Evolutionary conservation across 2,888 invertebrate genomes (phyloP).

Genomic region (Bombylius major): DNA sequence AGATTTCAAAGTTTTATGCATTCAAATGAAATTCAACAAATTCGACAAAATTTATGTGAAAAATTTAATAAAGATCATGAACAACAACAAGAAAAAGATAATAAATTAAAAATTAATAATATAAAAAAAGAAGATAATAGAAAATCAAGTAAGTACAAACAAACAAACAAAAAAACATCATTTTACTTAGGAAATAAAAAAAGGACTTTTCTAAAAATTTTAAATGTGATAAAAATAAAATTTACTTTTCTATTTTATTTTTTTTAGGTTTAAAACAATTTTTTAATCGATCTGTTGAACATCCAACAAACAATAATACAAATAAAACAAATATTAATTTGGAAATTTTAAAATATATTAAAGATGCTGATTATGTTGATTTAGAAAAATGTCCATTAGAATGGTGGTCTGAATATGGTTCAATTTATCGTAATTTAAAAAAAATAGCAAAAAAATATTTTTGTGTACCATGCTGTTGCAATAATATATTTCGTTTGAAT

Average conservation of each 20-base stretch:
- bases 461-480: conserved; percentile 21
- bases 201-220: too few relatives aligned
- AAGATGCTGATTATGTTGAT: conserved; percentile 17
- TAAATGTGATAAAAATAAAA: too few relatives aligned
- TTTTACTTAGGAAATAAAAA: too few relatives aligned
- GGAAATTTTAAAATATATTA: conserved; percentile 20
- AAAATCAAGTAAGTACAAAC: conserved; percentile 1
- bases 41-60: not conserved
- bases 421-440: conserved; percentile 18
- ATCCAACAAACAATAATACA: conserved; percentile 3
- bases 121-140: not conserved
- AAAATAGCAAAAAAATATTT: conserved; percentile 21
- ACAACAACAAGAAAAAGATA: not conserved
- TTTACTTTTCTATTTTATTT: not conserved
- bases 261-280: conserved; percentile 20
- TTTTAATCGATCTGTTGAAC: conserved; percentile 16
- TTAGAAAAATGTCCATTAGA: conserved; percentile 23
- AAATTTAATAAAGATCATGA: not conserved
- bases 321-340: conserved; percentile 13
- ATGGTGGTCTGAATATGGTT: conserved; percentile 24
- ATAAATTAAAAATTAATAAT: not conserved
- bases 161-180: too few relatives aligned
- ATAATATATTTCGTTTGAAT: conserved; percentile 13
- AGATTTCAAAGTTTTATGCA: conserved; percentile 4
- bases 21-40: not conserved